Evolutionary conservation across 2,888 invertebrate species (phyloP).

Genomic region (Asteroscopus sphinx): DNA sequence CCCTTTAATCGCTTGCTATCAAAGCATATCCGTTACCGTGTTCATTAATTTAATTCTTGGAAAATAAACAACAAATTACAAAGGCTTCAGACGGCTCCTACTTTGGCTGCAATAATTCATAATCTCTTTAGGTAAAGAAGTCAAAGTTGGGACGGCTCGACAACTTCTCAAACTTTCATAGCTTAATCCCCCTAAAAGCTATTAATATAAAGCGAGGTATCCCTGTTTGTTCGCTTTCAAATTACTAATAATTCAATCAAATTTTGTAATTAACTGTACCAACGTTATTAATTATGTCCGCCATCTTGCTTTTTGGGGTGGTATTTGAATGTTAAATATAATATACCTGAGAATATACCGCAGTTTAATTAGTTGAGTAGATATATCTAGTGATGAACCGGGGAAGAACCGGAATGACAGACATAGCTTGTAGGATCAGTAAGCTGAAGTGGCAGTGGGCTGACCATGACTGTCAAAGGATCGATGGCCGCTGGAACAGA

Average conservation of each 20-base stretch:
- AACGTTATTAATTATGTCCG: slow-evolving; percentile 39
- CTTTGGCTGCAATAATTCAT: slow-evolving; percentile 68
- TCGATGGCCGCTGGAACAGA: too few relatives aligned
- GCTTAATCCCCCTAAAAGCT: slow-evolving; percentile 72
- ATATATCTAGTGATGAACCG: too few relatives aligned
- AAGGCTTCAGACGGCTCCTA: slow-evolving; percentile 56
- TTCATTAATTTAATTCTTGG: slow-evolving; percentile 32
- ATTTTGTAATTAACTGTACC: slow-evolving; percentile 47
- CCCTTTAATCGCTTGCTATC: slow-evolving; percentile 14
- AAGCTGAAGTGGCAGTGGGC: too few relatives aligned
- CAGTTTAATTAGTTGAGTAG: slow-evolving; percentile 14
- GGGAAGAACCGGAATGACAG: too few relatives aligned
- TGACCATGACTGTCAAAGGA: too few relatives aligned
- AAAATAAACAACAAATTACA: slow-evolving; percentile 56
- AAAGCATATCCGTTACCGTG: slow-evolving; percentile 42
- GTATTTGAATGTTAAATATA: slow-evolving; percentile 6
- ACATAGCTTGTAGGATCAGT: too few relatives aligned
- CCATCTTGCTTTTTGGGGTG: slow-evolving; percentile 25
- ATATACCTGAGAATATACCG: too few relatives aligned
- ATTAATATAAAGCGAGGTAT: slow-evolving; percentile 66
- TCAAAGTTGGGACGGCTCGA: slow-evolving; percentile 56
- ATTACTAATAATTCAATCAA: slow-evolving; percentile 53
- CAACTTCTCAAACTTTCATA: slow-evolving; percentile 69
- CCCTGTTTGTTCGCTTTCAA: slow-evolving; percentile 63
- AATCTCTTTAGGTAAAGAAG: slow-evolving; percentile 66